Evolutionary conservation across 2,797 vertebrate genomes (phyloP).

Genomic region (Melanotaenia maccullochi): DNA sequence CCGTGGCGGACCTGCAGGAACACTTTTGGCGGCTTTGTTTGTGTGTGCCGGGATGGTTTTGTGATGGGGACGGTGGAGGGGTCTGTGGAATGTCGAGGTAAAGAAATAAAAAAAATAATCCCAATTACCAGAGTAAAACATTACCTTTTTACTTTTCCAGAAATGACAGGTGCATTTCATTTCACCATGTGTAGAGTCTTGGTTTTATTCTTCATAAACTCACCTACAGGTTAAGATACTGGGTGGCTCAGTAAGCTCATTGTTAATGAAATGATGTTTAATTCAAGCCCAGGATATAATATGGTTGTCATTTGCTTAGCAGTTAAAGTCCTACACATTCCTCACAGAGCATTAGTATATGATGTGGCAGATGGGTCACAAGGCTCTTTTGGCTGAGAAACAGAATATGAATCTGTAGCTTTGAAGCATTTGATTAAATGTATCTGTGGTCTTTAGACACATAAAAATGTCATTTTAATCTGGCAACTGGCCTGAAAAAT

Average conservation of each 20-base stretch:
- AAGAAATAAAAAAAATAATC: not conserved
- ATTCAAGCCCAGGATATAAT: not conserved
- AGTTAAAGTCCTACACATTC: not conserved
- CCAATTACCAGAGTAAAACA: not conserved
- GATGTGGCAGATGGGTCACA: not conserved
- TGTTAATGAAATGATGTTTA: not conserved
- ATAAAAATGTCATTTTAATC: not conserved
- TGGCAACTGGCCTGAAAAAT: not conserved
- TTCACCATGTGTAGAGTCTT: no score
- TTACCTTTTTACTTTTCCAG: not conserved
- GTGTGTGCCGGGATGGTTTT: constrained; percentile 71
- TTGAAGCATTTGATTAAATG: not conserved
- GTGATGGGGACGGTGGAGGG: constrained; percentile 67
- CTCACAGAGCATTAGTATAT: not conserved
- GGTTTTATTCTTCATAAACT: not conserved
- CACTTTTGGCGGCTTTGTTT: constrained; percentile 77
- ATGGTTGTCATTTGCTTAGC: not conserved
- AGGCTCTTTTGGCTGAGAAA: not conserved
- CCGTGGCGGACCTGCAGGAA: constrained; percentile 76
- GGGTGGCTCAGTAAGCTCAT: not conserved
- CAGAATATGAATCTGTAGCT: not conserved
- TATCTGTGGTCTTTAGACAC: not conserved
- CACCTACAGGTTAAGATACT: not conserved
- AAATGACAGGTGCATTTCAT: not conserved
- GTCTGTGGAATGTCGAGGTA: constrained; percentile 75